Percentiles rank a stretch among this genome's conserved stretches.
phyloP scores from a whole-genome alignment of 2,888 invertebrate genomes.

The Chymomyza procnemis region DNA sequence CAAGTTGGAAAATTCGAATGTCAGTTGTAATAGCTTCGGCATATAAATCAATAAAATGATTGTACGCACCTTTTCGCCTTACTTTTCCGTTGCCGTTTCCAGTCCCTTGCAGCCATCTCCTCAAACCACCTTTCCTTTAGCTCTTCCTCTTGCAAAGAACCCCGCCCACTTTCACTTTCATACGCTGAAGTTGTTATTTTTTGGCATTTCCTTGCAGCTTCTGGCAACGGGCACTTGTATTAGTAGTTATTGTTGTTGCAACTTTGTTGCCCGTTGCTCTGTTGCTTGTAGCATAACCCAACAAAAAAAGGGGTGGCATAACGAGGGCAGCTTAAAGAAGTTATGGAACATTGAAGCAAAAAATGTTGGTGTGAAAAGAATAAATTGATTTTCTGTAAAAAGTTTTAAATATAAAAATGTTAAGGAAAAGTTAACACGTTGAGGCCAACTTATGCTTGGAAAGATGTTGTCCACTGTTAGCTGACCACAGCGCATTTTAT shows the following conservation, averaged over 20 bases:
- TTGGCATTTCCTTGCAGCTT: slow-evolving; percentile 39
- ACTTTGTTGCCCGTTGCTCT: slow-evolving; percentile 31
- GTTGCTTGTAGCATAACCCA: slow-evolving; percentile 27
- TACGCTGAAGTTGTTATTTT: not conserved
- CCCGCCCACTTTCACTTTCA: not conserved
- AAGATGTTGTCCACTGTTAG: too few relatives aligned
- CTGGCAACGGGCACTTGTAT: slow-evolving; percentile 22
- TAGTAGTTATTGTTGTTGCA: slow-evolving; percentile 24
- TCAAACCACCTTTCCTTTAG: not conserved
- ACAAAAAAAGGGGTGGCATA: slow-evolving; percentile 32
- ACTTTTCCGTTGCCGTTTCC: slow-evolving; percentile 5
- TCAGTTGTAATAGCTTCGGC: slow-evolving; percentile 76
- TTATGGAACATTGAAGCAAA: not conserved
- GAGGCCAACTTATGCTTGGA: too few relatives aligned
- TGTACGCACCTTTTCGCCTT: slow-evolving; percentile 69
- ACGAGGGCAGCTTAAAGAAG: slow-evolving; percentile 10
- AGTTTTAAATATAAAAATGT: too few relatives aligned
- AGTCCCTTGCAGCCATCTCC: not conserved
- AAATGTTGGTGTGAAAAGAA: too few relatives aligned
- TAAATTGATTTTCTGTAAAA: too few relatives aligned
- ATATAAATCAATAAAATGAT: slow-evolving; percentile 77
- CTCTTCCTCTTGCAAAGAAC: not conserved
- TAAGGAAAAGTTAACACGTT: too few relatives aligned
- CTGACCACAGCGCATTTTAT: too few relatives aligned
- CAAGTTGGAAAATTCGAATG: slow-evolving; percentile 60